Percentiles rank a stretch among this genome's conserved stretches.
phyloP scores from a whole-genome alignment of 2,888 invertebrate species.

The Thymelicus sylvestris region DNA sequence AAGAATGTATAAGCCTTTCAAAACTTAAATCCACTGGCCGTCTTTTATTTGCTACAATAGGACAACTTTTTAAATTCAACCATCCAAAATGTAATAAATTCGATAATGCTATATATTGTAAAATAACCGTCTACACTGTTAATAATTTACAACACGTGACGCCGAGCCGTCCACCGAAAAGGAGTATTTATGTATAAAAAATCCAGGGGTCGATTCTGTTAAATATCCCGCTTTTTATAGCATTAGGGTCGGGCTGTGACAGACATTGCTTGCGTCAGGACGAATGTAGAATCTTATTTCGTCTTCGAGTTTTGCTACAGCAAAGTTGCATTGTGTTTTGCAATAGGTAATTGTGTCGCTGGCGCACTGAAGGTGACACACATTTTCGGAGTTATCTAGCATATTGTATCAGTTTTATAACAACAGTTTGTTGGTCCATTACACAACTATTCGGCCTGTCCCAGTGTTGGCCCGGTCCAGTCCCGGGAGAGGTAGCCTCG shows the following conservation, averaged over 20 bases:
- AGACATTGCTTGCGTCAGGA: not conserved
- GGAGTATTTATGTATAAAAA: conserved; percentile 11
- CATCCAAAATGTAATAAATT: too few species aligned
- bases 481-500: too few species aligned
- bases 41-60: too few species aligned
- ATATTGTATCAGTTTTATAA: too few species aligned
- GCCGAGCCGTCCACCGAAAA: not conserved
- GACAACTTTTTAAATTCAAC: too few species aligned
- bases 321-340: not conserved
- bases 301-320: not conserved
- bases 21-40: too few species aligned
- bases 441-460: too few species aligned
- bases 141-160: conserved; percentile 6
- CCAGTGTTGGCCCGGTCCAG: too few species aligned
- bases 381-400: not conserved
- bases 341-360: not conserved
- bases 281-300: not conserved
- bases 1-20: too few species aligned
- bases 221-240: conserved; percentile 8
- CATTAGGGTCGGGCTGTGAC: conserved; percentile 2
- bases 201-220: conserved; percentile 11
- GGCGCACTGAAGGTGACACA: not conserved
- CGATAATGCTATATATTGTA: not conserved
- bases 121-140: not conserved
- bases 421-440: too few species aligned